These are phyloP conservation scores for Eunapius fragilis DNA, from an alignment of 37 sponge, comb jelly and placozoan species.

Conservation along the genomic window DNA sequence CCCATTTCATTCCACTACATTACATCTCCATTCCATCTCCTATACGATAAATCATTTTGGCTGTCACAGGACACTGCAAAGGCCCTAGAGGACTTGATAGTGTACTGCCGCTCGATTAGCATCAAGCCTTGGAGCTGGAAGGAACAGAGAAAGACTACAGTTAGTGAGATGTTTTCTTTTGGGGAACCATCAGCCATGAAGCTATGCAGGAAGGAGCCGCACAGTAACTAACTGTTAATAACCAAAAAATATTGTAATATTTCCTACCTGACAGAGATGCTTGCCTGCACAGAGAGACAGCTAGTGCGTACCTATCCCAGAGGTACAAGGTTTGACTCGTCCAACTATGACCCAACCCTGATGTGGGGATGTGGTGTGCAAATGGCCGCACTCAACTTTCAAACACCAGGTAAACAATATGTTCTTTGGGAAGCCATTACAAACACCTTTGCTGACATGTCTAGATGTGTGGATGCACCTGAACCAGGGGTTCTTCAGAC, in stretches of 20 bases:
- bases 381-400: slow-evolving; percentile 80
- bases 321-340: slow-evolving; percentile 69
- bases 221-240: slow-evolving; percentile 14
- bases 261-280: slow-evolving; percentile 39
- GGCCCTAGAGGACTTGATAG: slow-evolving; percentile 40
- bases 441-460: not conserved
- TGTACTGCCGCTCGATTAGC: slow-evolving; percentile 52
- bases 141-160: slow-evolving; percentile 31
- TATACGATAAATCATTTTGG: not conserved
- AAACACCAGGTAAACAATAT: slow-evolving; percentile 54
- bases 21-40: too few species aligned
- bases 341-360: slow-evolving; percentile 67
- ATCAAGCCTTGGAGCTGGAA: slow-evolving; percentile 76
- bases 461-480: slow-evolving; percentile 68
- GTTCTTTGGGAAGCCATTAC: not conserved
- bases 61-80: slow-evolving; percentile 11
- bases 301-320: slow-evolving; percentile 74
- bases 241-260: not conserved
- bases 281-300: slow-evolving; percentile 60
- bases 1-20: too few species aligned
- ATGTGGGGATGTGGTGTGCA: slow-evolving; percentile 83
- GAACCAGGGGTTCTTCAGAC: slow-evolving; percentile 81
- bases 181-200: slow-evolving; percentile 50
- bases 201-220: slow-evolving; percentile 26
- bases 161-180: slow-evolving; percentile 82